Percentiles rank a stretch among this genome's conserved stretches.
Conservation (phyloP, 1,140 invertebrate species). For the Zaprionus davidi region DNA sequence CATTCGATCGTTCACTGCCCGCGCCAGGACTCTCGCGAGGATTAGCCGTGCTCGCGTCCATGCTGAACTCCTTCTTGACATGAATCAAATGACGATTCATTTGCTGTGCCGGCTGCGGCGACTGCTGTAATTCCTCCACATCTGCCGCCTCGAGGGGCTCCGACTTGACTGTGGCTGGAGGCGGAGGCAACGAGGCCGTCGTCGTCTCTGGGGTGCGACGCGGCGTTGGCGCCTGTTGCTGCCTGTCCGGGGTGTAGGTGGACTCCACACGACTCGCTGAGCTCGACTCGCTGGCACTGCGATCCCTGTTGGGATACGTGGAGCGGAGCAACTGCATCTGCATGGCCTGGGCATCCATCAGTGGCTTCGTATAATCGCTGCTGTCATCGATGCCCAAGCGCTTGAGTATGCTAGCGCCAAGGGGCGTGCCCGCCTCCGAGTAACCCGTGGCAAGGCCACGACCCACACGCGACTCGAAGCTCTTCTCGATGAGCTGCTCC, state of each 20-base stretch:
- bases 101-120: slow-evolving; percentile 15
- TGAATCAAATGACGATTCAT: slow-evolving; percentile 60
- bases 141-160: slow-evolving; percentile 62
- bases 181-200: slow-evolving; percentile 29
- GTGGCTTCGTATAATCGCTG: slow-evolving; percentile 95
- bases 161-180: slow-evolving; percentile 59
- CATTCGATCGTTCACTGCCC: slow-evolving; percentile 89
- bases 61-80: slow-evolving; percentile 81
- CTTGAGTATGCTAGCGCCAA: slow-evolving; percentile 95
- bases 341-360: slow-evolving; percentile 94
- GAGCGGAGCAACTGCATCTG: slow-evolving; percentile 91
- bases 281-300: slow-evolving; percentile 93
- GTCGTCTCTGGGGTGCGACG: slow-evolving; percentile 89
- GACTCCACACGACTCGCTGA: slow-evolving; percentile 91
- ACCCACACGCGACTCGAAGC: slow-evolving; percentile 94
- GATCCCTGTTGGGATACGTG: slow-evolving; percentile 89
- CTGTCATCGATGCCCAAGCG: slow-evolving; percentile 97
- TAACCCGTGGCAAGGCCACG: slow-evolving; percentile 53
- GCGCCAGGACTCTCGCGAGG: slow-evolving; percentile 85
- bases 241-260: slow-evolving; percentile 89
- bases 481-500: slow-evolving; percentile 98
- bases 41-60: slow-evolving; percentile 57
- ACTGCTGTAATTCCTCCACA: slow-evolving; percentile 26
- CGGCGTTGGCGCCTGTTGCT: slow-evolving; percentile 88
- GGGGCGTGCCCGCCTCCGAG: slow-evolving; percentile 87